These are phyloP conservation scores for Drosophila leonis DNA, from an alignment of 2,888 invertebrate species.

Conservation along the genomic window DNA sequence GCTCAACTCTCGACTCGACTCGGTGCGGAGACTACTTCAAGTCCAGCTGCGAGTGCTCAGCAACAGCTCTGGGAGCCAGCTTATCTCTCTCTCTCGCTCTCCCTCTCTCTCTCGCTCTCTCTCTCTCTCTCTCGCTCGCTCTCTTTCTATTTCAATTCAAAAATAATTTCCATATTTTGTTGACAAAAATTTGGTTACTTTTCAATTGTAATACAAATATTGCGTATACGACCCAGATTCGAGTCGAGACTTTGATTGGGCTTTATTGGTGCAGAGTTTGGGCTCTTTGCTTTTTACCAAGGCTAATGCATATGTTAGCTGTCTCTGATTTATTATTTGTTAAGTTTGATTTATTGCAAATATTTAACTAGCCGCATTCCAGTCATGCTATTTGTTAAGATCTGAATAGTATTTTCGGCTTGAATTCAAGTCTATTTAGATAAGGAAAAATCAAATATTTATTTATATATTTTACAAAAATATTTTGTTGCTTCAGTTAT, in stretches of 20 bases:
- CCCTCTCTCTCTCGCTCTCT: no score
- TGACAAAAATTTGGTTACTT: constrained; percentile 1
- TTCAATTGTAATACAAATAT: constrained; percentile 7
- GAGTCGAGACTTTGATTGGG: constrained; percentile 1
- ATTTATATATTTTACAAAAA: no score
- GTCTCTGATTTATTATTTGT: constrained; percentile 4
- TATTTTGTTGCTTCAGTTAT: no score
- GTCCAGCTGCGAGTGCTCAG: not conserved
- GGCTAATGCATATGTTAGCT: constrained; percentile 1
- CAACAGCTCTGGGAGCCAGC: not conserved
- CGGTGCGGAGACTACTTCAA: constrained; percentile 1
- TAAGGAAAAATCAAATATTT: no score
- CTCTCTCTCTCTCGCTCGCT: not conserved
- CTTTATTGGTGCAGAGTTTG: not conserved
- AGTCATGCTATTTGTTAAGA: not conserved
- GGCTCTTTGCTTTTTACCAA: not conserved
- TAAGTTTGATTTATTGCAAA: constrained; percentile 5
- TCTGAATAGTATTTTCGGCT: not conserved
- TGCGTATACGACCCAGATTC: constrained; percentile 5
- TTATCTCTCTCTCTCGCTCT: no score
- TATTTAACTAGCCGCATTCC: not conserved
- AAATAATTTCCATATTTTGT: constrained; percentile 11
- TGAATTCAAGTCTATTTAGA: not conserved
- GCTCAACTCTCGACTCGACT: not conserved
- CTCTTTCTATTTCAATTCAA: not conserved